Base-by-base conservation (phyloP, 2,888 invertebrate species). In the Clusia tigrina region DNA sequence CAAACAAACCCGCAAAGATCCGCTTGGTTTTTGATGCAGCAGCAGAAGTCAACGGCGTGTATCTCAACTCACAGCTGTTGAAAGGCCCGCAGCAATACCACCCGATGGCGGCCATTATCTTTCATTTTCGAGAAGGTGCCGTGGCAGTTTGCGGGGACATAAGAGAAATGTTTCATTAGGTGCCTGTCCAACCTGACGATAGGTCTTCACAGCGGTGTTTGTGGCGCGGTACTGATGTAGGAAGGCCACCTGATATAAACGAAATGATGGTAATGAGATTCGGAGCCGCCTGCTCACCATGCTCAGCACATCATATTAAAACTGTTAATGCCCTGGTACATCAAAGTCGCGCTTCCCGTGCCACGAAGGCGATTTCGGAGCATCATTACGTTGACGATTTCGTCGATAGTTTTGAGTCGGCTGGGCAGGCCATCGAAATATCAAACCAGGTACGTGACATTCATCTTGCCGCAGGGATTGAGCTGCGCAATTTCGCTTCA, bases 261-360 rank as follows among this genome's bases (percentile, higher is more conserved):
- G 46, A 60, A 38, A 67, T 69, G 70, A 20, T 42, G 6, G 62
- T 62, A 1, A 67, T 70, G 69, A 71, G 65, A 0, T 73, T 74
- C 54, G 69, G 73, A 17, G 70, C 74, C 6, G 60, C 67, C 12
- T 69, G 68, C 48, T 71, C 71, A 2, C 69, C 66, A 22, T 64
- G 64, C 23, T 56, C 52, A 20, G 71, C 71, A 2, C 67, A 70
- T 46, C 69, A 64, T 62, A 63, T 72, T 6, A 71, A 71, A 55
- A 66, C 42, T n/a, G n/a, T n/a, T n/a, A n/a, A n/a, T n/a, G n/a
- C n/a, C n/a, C n/a, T n/a, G n/a, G n/a, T n/a, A n/a, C n/a, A n/a
- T n/a, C n/a, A n/a, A n/a, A n/a, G n/a, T n/a, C n/a, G n/a, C n/a
- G n/a, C n/a, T n/a, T n/a, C n/a, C n/a, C n/a, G 65, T 10, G 67